Percentiles rank a stretch among this genome's conserved stretches.
Conservation (phyloP, 2,113 vertebrate genomes). For the Balaenoptera acutorostrata region DNA sequence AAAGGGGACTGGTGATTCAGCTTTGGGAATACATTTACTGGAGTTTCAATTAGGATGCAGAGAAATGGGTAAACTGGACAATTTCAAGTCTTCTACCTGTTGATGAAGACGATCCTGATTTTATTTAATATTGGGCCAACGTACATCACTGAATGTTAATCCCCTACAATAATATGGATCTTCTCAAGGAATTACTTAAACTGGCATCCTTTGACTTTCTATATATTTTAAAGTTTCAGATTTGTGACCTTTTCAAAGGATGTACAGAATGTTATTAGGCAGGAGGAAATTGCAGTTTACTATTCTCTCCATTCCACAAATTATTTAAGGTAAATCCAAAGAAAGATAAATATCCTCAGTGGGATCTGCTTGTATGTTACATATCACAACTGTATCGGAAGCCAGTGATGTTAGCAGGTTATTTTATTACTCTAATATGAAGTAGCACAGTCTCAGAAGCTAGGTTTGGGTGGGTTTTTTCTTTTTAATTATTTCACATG, state of each 20-base stretch:
- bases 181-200: neutral
- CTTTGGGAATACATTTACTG: neutral
- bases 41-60: neutral
- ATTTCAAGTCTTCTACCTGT: neutral
- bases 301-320: neutral
- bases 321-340: neutral
- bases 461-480: neutral
- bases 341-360: neutral
- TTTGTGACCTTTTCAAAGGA: neutral
- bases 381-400: neutral
- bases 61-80: neutral
- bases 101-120: neutral
- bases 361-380: neutral
- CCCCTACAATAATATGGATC: neutral
- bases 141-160: neutral
- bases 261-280: neutral
- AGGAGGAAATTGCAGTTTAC: neutral
- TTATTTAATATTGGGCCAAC: neutral
- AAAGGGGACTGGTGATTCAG: neutral
- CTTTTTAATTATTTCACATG: neutral
- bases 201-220: neutral
- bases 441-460: neutral
- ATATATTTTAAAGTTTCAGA: neutral
- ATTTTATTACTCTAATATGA: neutral
- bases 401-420: neutral